Evolutionary conservation across 2,797 vertebrate species (phyloP), one percentile per base, ranked within the genome.

Genomic region (Phataginus tricuspis): DNA sequence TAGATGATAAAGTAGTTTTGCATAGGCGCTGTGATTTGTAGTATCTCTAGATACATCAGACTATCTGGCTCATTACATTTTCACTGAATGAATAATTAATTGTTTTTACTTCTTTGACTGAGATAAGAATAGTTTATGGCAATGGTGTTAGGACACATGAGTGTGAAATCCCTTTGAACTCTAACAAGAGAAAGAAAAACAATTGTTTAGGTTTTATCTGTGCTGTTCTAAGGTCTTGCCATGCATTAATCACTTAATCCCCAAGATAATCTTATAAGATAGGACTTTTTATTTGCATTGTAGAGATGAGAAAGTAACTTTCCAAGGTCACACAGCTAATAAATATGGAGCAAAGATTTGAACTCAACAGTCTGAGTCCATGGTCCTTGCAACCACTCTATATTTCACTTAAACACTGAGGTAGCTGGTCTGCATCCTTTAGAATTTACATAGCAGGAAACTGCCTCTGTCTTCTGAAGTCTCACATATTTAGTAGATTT

Each of bases 61-160:
- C 8, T 53, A 29, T 25, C 55, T 95, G 83, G 31, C 68, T 96
- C 45, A 78, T 83, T 88, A 75, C 78, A 34, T 86, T 94, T 91
- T 95, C 72, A 89, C 12, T 69, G 37, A 94, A 86, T 68, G 69
- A 93, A 95, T 82, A 71, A 94, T 83, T 66, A 71, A 92, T 80
- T 90, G 49, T 95, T 96, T 94, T 68, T 59, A 84, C 61, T 92
- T 68, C 68, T 86, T 39, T 94, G 34, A 90, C 4, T 83, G 83
- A 55, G 18, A 63, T 78, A 93, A 95, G 64, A 91, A 84, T 61
- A 84, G 31, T 83, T 95, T 88, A 39, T 79, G 64, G 51, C 57
- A 88, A 66, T 31, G 19, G 53, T n/a, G 42, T 78, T 23, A 91
- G 66, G 75, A 89, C 57, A 93, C 18, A 66, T 12, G n/a, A 78